phyloP scores from a whole-genome alignment of 2,113 vertebrate genomes.

The Nestor notabilis region DNA sequence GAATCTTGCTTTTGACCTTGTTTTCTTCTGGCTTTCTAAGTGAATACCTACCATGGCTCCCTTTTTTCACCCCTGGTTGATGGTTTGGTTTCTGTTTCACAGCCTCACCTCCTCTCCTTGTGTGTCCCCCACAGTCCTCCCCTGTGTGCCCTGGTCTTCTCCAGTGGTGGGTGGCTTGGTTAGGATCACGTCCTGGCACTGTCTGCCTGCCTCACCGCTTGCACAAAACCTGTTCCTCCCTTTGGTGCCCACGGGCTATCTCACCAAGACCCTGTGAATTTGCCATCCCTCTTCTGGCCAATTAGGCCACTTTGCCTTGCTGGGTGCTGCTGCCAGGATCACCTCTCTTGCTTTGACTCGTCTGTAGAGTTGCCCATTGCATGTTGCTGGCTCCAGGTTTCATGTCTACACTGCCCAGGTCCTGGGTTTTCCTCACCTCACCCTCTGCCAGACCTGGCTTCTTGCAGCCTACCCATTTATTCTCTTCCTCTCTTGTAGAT shows the following conservation, averaged over 20 bases:
- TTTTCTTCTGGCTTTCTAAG: background rate
- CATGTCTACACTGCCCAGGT: accelerated
- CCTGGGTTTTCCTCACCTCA: background rate
- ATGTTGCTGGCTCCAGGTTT: background rate
- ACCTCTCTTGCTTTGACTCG: background rate
- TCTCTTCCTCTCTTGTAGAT: background rate
- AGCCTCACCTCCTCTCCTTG: background rate
- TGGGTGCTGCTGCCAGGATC: background rate
- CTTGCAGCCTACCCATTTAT: background rate
- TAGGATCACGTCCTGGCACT: background rate
- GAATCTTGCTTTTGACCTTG: background rate
- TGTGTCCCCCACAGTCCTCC: background rate
- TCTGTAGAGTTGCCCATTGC: background rate
- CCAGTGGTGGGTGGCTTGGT: accelerated
- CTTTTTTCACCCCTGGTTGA: background rate
- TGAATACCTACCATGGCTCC: background rate
- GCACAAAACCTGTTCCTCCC: background rate
- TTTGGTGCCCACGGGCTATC: accelerated
- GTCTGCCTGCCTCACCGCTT: background rate
- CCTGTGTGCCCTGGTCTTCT: background rate
- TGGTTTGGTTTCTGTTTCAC: background rate
- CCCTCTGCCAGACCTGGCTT: background rate
- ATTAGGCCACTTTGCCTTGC: background rate
- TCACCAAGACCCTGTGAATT: background rate
- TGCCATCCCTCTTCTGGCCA: background rate